Conservation (phyloP, 2,113 vertebrate species). For the Prunella himalayana region DNA sequence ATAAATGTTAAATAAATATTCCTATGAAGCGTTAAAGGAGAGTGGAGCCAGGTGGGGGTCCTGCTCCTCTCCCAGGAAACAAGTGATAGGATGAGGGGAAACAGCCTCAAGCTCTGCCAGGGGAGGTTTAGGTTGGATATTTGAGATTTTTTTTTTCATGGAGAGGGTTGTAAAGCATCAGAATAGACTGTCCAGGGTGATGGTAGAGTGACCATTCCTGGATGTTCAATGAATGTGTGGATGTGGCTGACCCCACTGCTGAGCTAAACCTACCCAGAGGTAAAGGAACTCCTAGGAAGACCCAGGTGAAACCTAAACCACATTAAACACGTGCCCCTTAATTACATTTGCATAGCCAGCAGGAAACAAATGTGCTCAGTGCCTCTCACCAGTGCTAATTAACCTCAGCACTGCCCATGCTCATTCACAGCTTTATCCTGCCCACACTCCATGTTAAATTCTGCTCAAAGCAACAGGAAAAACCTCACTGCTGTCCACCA, state of each 20-base stretch:
- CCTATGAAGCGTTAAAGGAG: background rate
- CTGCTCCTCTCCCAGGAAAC: background rate
- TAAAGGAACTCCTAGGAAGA: background rate
- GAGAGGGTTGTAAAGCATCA: background rate
- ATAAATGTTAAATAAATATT: background rate
- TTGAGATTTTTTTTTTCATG: background rate
- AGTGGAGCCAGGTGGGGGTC: background rate
- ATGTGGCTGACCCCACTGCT: background rate
- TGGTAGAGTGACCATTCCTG: background rate
- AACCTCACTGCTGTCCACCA: background rate
- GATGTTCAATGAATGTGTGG: background rate
- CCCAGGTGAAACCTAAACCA: background rate
- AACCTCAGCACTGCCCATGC: background rate
- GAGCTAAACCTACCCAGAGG: background rate
- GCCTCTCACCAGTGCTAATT: background rate
- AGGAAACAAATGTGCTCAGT: background rate
- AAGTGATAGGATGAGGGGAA: background rate
- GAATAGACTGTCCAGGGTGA: background rate
- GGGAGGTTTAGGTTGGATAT: background rate
- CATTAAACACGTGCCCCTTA: too few relatives aligned
- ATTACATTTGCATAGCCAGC: background rate
- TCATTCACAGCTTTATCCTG: background rate
- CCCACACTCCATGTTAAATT: rapidly evolving
- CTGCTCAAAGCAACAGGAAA: background rate
- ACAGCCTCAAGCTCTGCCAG: background rate